Evolutionary conservation across 2,113 vertebrate species (phyloP).

Genomic region (Archocentrus centrarchus): DNA sequence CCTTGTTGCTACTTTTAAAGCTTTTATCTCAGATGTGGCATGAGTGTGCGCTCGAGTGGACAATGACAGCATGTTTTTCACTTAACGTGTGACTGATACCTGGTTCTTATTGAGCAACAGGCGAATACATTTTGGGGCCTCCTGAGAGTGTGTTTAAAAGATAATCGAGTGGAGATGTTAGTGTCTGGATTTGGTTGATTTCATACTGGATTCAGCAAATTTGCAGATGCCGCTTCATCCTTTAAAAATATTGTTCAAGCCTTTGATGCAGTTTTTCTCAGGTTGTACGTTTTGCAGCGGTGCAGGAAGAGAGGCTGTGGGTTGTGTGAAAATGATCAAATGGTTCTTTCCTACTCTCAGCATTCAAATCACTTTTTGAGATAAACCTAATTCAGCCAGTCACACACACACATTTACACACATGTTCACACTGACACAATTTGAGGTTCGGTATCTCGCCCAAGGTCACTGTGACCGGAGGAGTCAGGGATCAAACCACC

Average conservation of each 20-base stretch:
- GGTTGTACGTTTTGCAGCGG: background rate
- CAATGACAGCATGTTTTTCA: slow-evolving; percentile 65
- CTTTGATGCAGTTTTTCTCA: slow-evolving; percentile 4
- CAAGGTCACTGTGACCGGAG: too few species aligned
- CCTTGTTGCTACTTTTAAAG: slow-evolving; percentile 60
- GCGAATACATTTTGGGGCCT: slow-evolving; percentile 7
- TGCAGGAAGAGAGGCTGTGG: slow-evolving; percentile 1
- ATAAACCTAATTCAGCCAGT: too few species aligned
- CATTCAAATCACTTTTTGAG: too few species aligned
- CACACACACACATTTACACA: too few species aligned
- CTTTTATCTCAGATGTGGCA: slow-evolving; percentile 79
- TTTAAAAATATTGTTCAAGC: background rate
- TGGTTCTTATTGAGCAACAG: slow-evolving; percentile 4
- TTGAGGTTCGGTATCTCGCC: too few species aligned
- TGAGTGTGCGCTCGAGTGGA: slow-evolving; percentile 57
- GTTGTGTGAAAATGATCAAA: slow-evolving; percentile 1
- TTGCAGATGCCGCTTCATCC: background rate
- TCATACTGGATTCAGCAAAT: background rate
- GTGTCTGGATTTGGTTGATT: background rate
- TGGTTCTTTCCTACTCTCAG: background rate
- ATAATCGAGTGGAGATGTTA: slow-evolving; percentile 16
- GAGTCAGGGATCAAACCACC: too few species aligned
- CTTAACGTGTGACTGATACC: slow-evolving; percentile 30
- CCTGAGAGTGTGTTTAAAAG: background rate
- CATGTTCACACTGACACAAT: too few species aligned